These are phyloP conservation scores for Tenrec ecaudatus DNA, from an alignment of 2,113 vertebrate species.

Conservation along the genomic window DNA sequence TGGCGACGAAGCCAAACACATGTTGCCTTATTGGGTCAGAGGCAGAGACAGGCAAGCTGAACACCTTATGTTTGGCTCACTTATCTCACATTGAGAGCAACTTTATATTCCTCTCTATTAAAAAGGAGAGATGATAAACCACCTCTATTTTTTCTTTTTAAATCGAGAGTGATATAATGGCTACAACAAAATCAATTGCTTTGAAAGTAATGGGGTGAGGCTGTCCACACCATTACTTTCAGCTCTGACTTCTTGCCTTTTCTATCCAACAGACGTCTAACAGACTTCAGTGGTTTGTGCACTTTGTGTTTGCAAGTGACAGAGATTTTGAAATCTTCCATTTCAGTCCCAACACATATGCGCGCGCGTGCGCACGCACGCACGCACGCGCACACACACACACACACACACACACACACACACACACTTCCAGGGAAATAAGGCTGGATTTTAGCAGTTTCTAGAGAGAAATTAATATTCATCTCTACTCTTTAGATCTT, in stretches of 20 bases:
- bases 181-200: constrained; percentile 75
- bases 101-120: constrained; percentile 68
- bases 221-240: constrained; percentile 77
- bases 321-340: not conserved
- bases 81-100: constrained; percentile 27
- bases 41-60: constrained; percentile 19
- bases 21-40: not conserved
- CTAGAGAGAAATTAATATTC: not conserved
- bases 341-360: not conserved
- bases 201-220: constrained; percentile 79
- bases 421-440: not conserved
- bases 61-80: not conserved
- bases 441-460: not conserved
- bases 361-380: too few relatives aligned
- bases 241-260: constrained; percentile 45
- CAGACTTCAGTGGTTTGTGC: constrained; percentile 64
- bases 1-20: not conserved
- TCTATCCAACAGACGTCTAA: constrained; percentile 40
- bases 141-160: constrained; percentile 50
- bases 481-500: not conserved
- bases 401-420: not conserved
- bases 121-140: constrained; percentile 74
- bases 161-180: constrained; percentile 68
- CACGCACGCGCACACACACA: too few relatives aligned
- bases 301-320: constrained; percentile 39